phyloP scores from a whole-genome alignment of 2,113 vertebrate genomes.

The Numenius arquata region DNA sequence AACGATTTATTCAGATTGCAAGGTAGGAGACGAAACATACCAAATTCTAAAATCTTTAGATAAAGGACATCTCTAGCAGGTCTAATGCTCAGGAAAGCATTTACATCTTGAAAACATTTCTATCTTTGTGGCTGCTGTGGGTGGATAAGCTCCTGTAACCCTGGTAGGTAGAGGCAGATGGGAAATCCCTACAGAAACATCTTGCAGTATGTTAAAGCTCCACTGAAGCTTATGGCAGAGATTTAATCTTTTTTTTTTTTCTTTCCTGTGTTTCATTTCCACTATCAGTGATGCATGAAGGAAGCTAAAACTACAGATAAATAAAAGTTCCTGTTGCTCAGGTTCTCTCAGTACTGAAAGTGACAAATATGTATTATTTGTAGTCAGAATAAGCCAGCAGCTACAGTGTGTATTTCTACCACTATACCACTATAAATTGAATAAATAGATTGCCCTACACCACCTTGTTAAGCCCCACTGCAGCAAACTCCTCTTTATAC shows the following conservation, averaged over 20 bases:
- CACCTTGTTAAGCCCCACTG: neutral
- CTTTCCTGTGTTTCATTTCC: neutral
- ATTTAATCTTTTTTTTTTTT: neutral
- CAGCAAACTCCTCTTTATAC: neutral
- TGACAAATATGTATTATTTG: neutral
- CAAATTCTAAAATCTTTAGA: neutral
- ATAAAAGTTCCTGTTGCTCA: neutral
- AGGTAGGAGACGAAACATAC: neutral
- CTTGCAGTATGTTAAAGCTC: constrained; percentile 7
- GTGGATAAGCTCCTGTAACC: neutral
- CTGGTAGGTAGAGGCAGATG: neutral
- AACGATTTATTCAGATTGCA: neutral
- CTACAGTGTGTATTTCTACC: neutral
- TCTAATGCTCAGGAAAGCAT: neutral
- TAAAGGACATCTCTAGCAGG: neutral
- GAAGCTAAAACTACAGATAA: constrained; percentile 16
- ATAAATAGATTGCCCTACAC: neutral
- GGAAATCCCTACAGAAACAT: constrained; percentile 2
- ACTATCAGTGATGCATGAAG: constrained; percentile 15
- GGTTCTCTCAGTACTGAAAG: neutral
- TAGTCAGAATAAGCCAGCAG: neutral
- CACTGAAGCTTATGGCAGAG: neutral
- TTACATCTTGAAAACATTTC: neutral
- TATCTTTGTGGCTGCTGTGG: neutral
- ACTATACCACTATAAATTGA: neutral